Base-by-base conservation (phyloP, 1,140 invertebrate genomes). In the Dendrolimus kikuchii region DNA sequence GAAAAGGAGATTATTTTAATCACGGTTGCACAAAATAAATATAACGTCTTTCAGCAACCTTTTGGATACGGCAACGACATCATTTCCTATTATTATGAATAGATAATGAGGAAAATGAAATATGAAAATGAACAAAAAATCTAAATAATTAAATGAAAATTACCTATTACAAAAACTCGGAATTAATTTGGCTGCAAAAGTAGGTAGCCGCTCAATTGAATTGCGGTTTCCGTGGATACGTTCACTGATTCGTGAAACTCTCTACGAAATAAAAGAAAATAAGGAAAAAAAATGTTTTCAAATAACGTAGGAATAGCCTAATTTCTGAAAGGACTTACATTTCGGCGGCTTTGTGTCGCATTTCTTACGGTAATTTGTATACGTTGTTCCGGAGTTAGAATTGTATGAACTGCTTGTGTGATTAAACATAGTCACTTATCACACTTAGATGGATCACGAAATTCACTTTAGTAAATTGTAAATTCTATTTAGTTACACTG, bases 401-500 rank as follows among this genome's bases (percentile, higher is more conserved):
- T 51, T 72, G 55, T 71, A 72, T 36, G 77, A 76, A 57, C 64
- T 72, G 42, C 67, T 76, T 6, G 75, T 74, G 42, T 77, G 76
- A 59, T 78, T 82, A 54, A 82, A 81, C 78, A 81, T 80, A 23
- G 23, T 23, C 23, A 23, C 23, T 73, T 71, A 68, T 10, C 5
- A 0, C 37, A 40, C 48, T 42, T 37, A 36, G 44, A 36, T 51
- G 10, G 0, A 44, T 7, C 4, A 44, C 41, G 40, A 36, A 10
- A 47, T 7, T 37, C 7, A 47, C 23, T n/a, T 44, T 44, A 10
- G 47, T 49, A 8, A 39, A 5, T 38, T 5, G 7, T 40, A 10
- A 50, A 23, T 23, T 23, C 23, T 23, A 23, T 3, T 23, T 23
- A 23, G 23, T 23, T 23, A 23, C 1, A 23, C 23, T 23, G 23